These are phyloP conservation scores for Bilobella aurantiaca DNA, from an alignment of 1,140 invertebrate species.

Conservation along the genomic window DNA sequence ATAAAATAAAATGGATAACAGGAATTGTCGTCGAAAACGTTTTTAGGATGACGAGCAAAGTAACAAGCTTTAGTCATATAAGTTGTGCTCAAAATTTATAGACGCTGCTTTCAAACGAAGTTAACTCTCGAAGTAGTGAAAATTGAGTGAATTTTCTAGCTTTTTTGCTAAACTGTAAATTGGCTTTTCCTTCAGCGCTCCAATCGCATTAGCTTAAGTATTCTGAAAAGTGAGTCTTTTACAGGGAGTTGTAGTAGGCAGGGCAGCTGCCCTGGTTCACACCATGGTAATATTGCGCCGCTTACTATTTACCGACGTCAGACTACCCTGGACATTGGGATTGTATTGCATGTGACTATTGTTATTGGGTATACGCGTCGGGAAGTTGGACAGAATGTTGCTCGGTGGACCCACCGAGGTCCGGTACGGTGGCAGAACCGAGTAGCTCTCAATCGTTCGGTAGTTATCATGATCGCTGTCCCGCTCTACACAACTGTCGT, in stretches of 20 bases:
- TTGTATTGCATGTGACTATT: conserved; percentile 40
- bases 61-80: not conserved
- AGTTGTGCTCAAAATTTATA: not conserved
- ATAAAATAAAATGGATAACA: no score
- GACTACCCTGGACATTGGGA: conserved; percentile 46
- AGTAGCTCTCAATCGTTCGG: conserved; percentile 32
- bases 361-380: conserved; percentile 36
- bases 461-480: conserved; percentile 35
- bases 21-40: not conserved
- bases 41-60: not conserved
- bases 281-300: conserved; percentile 49
- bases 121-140: not conserved
- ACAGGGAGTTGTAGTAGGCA: not conserved
- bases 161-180: no score
- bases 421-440: conserved; percentile 31
- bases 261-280: conserved; percentile 36
- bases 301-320: conserved; percentile 47
- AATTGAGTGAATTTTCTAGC: no score
- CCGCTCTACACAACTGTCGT: conserved; percentile 34
- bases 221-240: not conserved
- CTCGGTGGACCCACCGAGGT: not conserved
- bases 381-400: conserved; percentile 40
- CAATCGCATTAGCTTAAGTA: no score
- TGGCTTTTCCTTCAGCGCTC: not conserved
- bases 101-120: not conserved